Evolutionary conservation across 2,113 vertebrate species (phyloP), one percentile per base, ranked within the genome.

Genomic region (Epinephelus fuscoguttatus): DNA sequence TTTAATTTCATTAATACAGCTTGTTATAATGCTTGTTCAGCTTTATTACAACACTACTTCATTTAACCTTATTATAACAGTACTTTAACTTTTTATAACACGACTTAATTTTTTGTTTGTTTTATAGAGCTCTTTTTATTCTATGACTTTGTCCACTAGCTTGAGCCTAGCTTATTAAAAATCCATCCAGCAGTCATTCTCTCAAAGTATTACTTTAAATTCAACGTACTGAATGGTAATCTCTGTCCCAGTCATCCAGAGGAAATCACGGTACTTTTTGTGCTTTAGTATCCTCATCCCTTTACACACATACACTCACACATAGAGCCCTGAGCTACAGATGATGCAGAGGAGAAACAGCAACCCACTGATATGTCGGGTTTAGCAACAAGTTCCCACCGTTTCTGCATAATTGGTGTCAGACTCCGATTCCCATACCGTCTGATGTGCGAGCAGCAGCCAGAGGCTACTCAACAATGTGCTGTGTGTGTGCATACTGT

Each of bases 331-430:
- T 80, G 62, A 90, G 91, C 80, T 75, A 80, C 67, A 71, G 72
- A 89, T 87, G 87, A 90, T 85, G 78, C 70, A 76, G 74, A 83
- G 73, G 81, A 81, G 81, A 89, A 88, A 87, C 73, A 87, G 81
- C 75, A 89, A 90, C 73, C 60, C 80, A 81, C 83, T 82, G 90
- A 87, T 89, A 70, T 86, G 86, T 91, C 74, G 53, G 86, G 64
- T 93, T 91, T 67, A 87, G 87, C 86, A 90, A 89, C 88, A 92
- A 88, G 82, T 91, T 87, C 78, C 89, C 66, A 73, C 79, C 37
- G 21, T 84, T 91, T 93, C 89, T 91, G 90, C 91, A 93, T 94
- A 94, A 93, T 93, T 94, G 92, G 90, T 94, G 92, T 93, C 92
- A 94, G 91, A 87, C 84, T 91, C 70, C 5, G 78, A 93, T 89